A percentile compares a stretch with the other conserved stretches of the same genome.
These are phyloP conservation scores for Geophilus truncorum DNA, from an alignment of 2,888 invertebrate genomes.

Conservation along the genomic window DNA sequence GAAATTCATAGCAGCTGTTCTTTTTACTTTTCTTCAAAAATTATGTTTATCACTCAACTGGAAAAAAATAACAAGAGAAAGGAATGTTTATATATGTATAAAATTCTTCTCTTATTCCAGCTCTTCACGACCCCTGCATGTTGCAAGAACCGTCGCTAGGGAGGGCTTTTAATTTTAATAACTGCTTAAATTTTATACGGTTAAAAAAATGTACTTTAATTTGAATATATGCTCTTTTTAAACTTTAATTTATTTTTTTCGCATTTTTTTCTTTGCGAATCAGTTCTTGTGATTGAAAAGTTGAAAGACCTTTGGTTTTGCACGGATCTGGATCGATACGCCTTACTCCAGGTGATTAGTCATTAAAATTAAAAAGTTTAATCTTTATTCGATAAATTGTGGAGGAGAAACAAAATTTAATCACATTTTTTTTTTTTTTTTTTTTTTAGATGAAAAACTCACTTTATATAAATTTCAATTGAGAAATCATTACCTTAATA, in stretches of 20 bases:
- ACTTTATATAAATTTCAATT: not conserved
- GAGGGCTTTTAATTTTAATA: no score
- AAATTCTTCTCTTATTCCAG: no score
- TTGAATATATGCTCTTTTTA: no score
- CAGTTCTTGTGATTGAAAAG: not conserved
- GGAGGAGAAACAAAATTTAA: not conserved
- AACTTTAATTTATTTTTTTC: no score
- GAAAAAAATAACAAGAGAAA: not conserved
- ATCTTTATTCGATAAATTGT: not conserved
- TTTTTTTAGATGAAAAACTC: no score
- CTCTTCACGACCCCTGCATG: no score
- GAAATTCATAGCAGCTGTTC: constrained; percentile 12
- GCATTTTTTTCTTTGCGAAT: no score
- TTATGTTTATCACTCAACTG: no score
- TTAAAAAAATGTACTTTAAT: no score
- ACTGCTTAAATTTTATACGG: no score
- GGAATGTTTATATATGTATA: not conserved
- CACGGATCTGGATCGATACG: not conserved
- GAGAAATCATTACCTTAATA: no score
- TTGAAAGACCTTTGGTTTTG: not conserved
- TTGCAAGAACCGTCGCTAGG: no score
- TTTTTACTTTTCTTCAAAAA: not conserved
- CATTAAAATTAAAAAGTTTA: not conserved
- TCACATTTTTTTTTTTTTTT: not conserved
- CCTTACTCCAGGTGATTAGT: not conserved